A percentile compares a stretch with the other conserved stretches of the same genome.
Evolutionary conservation across 1,140 invertebrate genomes (phyloP).

Genomic region (Oncopodura yosiiana): DNA sequence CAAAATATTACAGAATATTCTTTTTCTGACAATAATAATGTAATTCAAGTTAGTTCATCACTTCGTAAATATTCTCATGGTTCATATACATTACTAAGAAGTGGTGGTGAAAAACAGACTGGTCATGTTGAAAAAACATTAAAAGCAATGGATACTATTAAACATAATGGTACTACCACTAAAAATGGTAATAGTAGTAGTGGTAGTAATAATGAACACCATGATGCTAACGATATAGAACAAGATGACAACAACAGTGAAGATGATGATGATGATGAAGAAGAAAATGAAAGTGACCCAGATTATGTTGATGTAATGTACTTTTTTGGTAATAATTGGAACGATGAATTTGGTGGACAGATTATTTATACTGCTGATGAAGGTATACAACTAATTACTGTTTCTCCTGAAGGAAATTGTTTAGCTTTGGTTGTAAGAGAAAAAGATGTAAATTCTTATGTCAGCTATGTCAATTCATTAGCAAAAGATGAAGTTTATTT

Average conservation of each 20-base stretch:
- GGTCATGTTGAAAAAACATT: slow-evolving; percentile 1
- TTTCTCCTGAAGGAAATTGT: slow-evolving; percentile 23
- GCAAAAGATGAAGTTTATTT: slow-evolving; percentile 23
- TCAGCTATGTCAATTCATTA: slow-evolving; percentile 21
- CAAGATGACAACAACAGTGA: not conserved
- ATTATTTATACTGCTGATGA: slow-evolving; percentile 20
- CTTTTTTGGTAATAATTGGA: slow-evolving; percentile 25
- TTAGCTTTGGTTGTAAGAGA: slow-evolving; percentile 23
- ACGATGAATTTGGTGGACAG: slow-evolving; percentile 26
- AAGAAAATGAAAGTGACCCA: slow-evolving; percentile 6
- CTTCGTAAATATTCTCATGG: slow-evolving; percentile 18
- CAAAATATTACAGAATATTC: slow-evolving; percentile 30
- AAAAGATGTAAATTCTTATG: slow-evolving; percentile 16
- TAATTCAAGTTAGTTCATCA: slow-evolving; percentile 12
- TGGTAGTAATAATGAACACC: not conserved
- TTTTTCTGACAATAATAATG: too few relatives aligned
- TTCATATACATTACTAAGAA: slow-evolving; percentile 16
- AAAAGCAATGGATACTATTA: not conserved
- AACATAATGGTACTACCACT: not conserved
- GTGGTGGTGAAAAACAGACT: slow-evolving; percentile 19
- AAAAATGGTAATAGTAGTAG: not conserved
- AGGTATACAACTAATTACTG: slow-evolving; percentile 27
- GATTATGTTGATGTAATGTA: slow-evolving; percentile 20
- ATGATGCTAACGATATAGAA: not conserved
- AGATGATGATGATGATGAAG: slow-evolving; percentile 12